Evolutionary conservation across 37 sponge, comb jelly and placozoan genomes (phyloP).

Genomic region (Halisarca cf. caerulea): DNA sequence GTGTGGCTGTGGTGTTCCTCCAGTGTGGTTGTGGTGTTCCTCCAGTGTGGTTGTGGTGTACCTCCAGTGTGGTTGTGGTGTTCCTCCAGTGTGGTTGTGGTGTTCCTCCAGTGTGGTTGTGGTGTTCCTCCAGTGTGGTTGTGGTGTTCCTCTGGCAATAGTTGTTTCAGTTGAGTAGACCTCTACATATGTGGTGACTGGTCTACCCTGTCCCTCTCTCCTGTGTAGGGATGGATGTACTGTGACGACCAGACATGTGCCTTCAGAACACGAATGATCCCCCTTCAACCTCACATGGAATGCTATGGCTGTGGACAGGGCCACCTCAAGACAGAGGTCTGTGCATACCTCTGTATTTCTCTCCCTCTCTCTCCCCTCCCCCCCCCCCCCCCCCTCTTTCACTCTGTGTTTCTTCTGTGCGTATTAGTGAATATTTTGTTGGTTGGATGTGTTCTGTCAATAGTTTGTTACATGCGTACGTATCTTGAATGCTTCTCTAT

Average conservation of each 20-base stretch:
- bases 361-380: neutral
- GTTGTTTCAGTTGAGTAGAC: too few relatives aligned
- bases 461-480: neutral
- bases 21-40: too few relatives aligned
- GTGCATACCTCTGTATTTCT: neutral
- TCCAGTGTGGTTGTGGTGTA: too few relatives aligned
- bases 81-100: too few relatives aligned
- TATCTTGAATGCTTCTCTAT: neutral
- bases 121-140: too few relatives aligned
- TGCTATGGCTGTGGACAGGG: conserved; percentile 56
- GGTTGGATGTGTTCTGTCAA: too few relatives aligned
- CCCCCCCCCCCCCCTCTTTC: neutral
- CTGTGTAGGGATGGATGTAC: conserved; percentile 50
- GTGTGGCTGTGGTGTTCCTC: too few relatives aligned
- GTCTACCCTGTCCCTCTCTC: neutral
- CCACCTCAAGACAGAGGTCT: conserved; percentile 53
- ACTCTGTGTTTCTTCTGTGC: too few relatives aligned
- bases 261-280: conserved; percentile 23
- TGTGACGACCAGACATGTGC: conserved; percentile 67
- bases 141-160: too few relatives aligned
- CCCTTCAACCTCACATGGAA: conserved; percentile 27
- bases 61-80: too few relatives aligned
- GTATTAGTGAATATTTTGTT: neutral
- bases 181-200: too few relatives aligned
- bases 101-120: too few relatives aligned